phyloP scores from a whole-genome alignment of 2,113 vertebrate species.

The Psammodynastes pulverulentus region DNA sequence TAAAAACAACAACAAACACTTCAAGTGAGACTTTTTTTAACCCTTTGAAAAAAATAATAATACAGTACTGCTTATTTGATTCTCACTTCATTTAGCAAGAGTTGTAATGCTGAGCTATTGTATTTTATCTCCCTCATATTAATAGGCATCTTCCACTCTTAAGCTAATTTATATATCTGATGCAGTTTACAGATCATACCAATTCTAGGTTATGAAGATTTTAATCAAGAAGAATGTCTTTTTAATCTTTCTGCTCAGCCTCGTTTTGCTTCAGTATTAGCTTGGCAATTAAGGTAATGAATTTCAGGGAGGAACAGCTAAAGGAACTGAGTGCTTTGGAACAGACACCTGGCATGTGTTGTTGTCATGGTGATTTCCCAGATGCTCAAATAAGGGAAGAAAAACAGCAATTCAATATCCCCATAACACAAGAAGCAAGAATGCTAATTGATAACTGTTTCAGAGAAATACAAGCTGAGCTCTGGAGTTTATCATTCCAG shows the following conservation, averaged over 20 bases:
- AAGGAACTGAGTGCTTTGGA: conserved; percentile 26
- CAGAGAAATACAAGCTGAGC: conserved; percentile 12
- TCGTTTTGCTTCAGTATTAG: conserved; percentile 44
- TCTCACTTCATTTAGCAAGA: background rate
- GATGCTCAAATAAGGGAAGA: conserved; percentile 53
- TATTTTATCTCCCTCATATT: background rate
- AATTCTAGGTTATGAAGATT: conserved; percentile 28
- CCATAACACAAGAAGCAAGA: conserved; percentile 27
- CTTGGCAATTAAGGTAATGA: conserved; percentile 53
- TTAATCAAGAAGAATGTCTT: conserved; percentile 2
- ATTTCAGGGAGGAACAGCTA: conserved; percentile 34
- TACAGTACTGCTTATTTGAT: background rate
- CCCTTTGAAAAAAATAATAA: background rate
- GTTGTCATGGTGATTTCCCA: conserved; percentile 64
- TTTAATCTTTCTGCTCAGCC: conserved; percentile 33
- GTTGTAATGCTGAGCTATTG: background rate
- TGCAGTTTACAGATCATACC: conserved; percentile 9
- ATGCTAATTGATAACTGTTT: conserved; percentile 49
- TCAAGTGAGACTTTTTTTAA: background rate
- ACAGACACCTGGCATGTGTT: conserved; percentile 54
- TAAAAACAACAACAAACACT: background rate
- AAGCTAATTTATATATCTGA: conserved; percentile 28
- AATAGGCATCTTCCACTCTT: background rate
- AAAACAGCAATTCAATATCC: conserved; percentile 52
- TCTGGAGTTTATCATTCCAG: conserved; percentile 17